phyloP scores from a whole-genome alignment of 2,888 invertebrate genomes.

The Coelopa pilipes region DNA sequence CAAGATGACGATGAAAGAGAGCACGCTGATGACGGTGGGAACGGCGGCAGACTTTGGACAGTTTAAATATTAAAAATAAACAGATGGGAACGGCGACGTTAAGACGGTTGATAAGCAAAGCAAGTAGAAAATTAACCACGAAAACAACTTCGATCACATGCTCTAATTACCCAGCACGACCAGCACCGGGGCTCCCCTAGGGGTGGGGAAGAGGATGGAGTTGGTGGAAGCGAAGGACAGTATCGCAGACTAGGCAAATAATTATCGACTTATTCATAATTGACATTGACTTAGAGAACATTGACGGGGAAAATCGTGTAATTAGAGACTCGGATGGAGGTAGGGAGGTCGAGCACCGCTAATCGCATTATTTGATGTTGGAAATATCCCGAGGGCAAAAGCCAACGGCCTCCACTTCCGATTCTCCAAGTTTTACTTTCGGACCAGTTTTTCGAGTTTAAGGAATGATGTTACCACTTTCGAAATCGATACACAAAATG shows the following conservation, averaged over 20 bases:
- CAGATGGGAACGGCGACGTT: not conserved
- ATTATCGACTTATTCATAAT: conserved; percentile 2
- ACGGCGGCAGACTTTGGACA: not conserved
- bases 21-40: not conserved
- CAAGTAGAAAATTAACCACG: not conserved
- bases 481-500: no score
- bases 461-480: no score
- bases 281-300: not conserved
- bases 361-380: no score
- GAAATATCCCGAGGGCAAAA: no score
- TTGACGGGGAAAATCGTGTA: not conserved
- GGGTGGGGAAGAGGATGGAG: no score
- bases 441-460: no score
- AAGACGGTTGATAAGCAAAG: no score
- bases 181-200: no score
- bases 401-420: no score
- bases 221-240: no score
- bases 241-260: not conserved
- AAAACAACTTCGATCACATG: conserved; percentile 37
- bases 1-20: not conserved
- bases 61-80: conserved; percentile 1
- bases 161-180: conserved; percentile 19
- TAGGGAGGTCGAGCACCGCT: no score
- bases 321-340: not conserved
- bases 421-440: no score